Evolutionary conservation across 1,140 invertebrate genomes (phyloP).

Genomic region (Temnothorax longispinosus): DNA sequence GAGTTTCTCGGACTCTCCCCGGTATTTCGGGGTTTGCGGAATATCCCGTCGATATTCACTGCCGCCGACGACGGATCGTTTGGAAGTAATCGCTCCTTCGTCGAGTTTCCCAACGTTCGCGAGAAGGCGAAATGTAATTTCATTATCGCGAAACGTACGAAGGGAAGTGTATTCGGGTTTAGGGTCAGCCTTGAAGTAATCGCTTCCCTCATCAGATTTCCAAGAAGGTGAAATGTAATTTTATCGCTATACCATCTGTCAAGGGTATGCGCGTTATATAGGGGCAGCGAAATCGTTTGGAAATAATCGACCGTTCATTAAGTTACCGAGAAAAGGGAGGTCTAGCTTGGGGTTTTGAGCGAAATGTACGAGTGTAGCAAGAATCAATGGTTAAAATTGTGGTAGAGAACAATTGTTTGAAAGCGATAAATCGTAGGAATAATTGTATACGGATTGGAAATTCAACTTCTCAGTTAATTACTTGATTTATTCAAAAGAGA

Average conservation of each 20-base stretch:
- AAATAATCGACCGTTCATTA: constrained; percentile 57
- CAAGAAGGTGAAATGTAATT: constrained; percentile 48
- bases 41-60: constrained; percentile 32
- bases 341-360: neutral
- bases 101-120: neutral
- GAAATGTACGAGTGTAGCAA: neutral
- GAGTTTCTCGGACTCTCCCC: constrained; percentile 58
- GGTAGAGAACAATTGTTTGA: neutral
- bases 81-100: constrained; percentile 48
- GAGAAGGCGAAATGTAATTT: constrained; percentile 43
- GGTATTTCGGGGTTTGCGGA: neutral
- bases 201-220: constrained; percentile 25
- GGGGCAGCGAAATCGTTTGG: constrained; percentile 32
- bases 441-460: neutral
- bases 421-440: neutral
- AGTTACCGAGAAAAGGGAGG: constrained; percentile 26
- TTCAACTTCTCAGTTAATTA: neutral
- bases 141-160: constrained; percentile 16
- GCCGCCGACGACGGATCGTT: constrained; percentile 32
- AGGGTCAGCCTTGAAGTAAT: constrained; percentile 26
- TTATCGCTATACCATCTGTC: constrained; percentile 30
- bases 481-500: neutral
- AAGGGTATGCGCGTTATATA: neutral
- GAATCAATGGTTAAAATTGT: constrained; percentile 6
- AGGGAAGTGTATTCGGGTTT: constrained; percentile 32